Evolutionary conservation across 2,888 invertebrate species (phyloP).

Genomic region (Dermolepida albohirtum): DNA sequence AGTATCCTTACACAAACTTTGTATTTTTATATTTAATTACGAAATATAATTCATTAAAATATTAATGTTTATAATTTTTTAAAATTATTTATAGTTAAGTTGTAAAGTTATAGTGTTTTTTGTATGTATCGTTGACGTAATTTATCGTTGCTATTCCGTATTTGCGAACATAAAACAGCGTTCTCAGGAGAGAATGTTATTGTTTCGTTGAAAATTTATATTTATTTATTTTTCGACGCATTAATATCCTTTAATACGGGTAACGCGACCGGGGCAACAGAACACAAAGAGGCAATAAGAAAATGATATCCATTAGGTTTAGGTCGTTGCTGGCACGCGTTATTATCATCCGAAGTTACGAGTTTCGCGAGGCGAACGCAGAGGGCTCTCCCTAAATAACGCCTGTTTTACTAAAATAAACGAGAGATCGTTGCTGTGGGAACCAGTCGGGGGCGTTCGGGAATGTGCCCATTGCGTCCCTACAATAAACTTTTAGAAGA

Average conservation of each 20-base stretch:
- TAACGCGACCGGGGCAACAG: conserved; percentile 36
- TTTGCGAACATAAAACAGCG: conserved; percentile 32
- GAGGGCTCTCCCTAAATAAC: conserved; percentile 16
- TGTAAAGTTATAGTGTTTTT: too few species aligned
- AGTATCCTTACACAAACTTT: too few species aligned
- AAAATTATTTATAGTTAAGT: too few species aligned
- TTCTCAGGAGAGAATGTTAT: conserved; percentile 25
- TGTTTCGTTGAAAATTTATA: conserved; percentile 36
- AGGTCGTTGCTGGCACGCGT: conserved; percentile 35
- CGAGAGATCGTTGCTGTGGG: conserved; percentile 9
- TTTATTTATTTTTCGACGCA: conserved; percentile 38
- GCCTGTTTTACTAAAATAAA: conserved; percentile 19
- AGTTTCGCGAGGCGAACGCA: conserved; percentile 19
- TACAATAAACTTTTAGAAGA: conserved; percentile 26
- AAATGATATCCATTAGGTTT: conserved; percentile 36
- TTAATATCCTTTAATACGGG: conserved; percentile 34
- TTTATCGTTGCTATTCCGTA: conserved; percentile 8
- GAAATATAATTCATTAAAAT: too few species aligned
- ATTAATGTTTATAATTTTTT: too few species aligned
- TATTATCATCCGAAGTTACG: conserved; percentile 37
- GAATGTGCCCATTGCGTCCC: not conserved
- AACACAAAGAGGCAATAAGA: conserved; percentile 33
- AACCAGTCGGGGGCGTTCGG: not conserved
- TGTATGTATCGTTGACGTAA: conserved; percentile 4
- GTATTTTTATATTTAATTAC: too few species aligned